Evolutionary conservation across 64 coral and sea anemone species (phyloP), one percentile per base, ranked within the genome.

Genomic region (Stichodactyla mertensii): DNA sequence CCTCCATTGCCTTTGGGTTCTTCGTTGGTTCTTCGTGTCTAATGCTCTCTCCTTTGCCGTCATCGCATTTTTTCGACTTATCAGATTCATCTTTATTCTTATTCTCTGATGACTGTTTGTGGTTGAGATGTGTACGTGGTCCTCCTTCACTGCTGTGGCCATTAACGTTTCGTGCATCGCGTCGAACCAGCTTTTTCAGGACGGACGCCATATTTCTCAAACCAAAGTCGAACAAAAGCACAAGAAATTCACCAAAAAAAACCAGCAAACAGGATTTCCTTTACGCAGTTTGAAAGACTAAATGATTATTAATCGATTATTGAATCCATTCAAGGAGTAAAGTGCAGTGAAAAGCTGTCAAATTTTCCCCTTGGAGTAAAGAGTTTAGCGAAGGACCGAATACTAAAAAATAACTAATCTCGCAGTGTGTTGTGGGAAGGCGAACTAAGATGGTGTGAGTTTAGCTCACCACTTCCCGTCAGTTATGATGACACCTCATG

Each of bases 191-290:
- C 82, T 96, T 96, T 87, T 87, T 86, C 28, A 96, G 87, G 18
- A 96, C 94, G 16, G 94, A 96, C 91, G 94, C 94, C 94, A 96
- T 96, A 56, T 95, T 95, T 87, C 26, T 74, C 69, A 7, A 74
- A 74, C 10, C 69, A 74, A 74, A 74, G 23, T 23, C 23, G 69
- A 74, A 11, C 69, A 74, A 74, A 74, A 74, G 10, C 20, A 74
- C n/a, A 74, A 9, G 24, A 74, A 74, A 74, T 74, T 31, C 8
- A 13, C 14, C 10, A 10, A 74, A 10, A 10, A 27, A 74, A 74
- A 31, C 10, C 64, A 8, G 26, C n/a, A n/a, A 74, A 27, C 27
- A 31, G 23, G 26, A 12, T 27, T 13, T 11, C 0, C 27, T 10
- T 13, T 27, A 27, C 24, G 26, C 69, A 74, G 22, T 31, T 11